Conservation (phyloP, 2,797 vertebrate species). For the Crocodylus rhombifer region DNA sequence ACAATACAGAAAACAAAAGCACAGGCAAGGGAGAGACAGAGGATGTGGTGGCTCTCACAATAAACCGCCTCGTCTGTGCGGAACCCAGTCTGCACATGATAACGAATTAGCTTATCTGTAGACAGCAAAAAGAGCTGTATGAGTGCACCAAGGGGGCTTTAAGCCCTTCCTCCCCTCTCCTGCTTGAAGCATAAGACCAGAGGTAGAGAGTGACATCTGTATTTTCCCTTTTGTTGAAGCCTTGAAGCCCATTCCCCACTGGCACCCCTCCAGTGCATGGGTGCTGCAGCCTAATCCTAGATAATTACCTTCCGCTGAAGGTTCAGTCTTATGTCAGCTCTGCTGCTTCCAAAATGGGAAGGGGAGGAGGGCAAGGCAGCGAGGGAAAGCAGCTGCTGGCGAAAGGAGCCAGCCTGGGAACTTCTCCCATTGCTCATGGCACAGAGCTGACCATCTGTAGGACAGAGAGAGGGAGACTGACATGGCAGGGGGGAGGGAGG, state of each 20-base stretch:
- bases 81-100: not conserved
- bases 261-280: not conserved
- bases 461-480: not conserved
- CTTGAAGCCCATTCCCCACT: not conserved
- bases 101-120: not conserved
- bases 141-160: not conserved
- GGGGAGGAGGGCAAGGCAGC: not conserved
- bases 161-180: not conserved
- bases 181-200: not conserved
- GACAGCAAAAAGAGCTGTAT: not conserved
- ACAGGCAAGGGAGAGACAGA: not conserved
- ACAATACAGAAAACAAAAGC: not conserved
- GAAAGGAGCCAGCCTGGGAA: not conserved
- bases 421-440: not conserved
- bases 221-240: not conserved
- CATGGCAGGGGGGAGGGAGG: not conserved
- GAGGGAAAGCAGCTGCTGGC: not conserved
- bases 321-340: not conserved
- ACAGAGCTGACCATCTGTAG: not conserved
- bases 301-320: not conserved
- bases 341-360: not conserved
- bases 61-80: fast-evolving
- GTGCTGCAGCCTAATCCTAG: not conserved
- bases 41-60: not conserved
- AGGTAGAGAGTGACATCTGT: not conserved